Evolutionary conservation across 2,888 invertebrate genomes (phyloP).

Genomic region (Troides aeacus): DNA sequence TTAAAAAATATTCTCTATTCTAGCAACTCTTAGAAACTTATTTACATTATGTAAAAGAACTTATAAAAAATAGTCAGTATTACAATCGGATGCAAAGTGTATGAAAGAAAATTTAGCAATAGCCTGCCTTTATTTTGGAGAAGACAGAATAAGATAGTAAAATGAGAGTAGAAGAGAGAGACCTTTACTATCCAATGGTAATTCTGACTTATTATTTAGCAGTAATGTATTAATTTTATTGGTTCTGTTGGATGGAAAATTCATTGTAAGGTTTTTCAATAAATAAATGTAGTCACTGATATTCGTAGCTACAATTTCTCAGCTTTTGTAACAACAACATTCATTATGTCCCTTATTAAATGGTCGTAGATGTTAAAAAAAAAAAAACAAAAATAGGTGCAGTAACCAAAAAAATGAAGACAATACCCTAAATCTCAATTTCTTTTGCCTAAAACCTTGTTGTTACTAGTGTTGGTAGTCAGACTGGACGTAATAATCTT

Average conservation of each 20-base stretch:
- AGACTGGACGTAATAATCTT: constrained; percentile 66
- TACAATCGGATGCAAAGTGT: constrained; percentile 42
- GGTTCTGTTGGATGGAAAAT: constrained; percentile 7
- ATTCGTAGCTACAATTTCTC: neutral
- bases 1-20: constrained; percentile 33
- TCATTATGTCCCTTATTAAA: neutral
- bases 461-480: constrained; percentile 70
- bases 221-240: constrained; percentile 20
- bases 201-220: constrained; percentile 24
- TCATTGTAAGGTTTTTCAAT: neutral
- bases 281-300: neutral
- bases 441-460: constrained; percentile 50
- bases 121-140: neutral
- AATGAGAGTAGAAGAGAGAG: neutral
- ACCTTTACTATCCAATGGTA: constrained; percentile 13
- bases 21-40: constrained; percentile 34
- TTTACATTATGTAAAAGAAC: constrained; percentile 43
- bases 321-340: neutral
- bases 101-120: neutral
- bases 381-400: neutral
- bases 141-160: neutral
- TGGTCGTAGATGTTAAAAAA: neutral
- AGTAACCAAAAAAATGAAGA: constrained; percentile 16
- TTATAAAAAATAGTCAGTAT: constrained; percentile 32
- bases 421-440: constrained; percentile 20